Evolutionary conservation across 2,888 invertebrate species (phyloP).

Genomic region (Rhorus exstirpatorius): DNA sequence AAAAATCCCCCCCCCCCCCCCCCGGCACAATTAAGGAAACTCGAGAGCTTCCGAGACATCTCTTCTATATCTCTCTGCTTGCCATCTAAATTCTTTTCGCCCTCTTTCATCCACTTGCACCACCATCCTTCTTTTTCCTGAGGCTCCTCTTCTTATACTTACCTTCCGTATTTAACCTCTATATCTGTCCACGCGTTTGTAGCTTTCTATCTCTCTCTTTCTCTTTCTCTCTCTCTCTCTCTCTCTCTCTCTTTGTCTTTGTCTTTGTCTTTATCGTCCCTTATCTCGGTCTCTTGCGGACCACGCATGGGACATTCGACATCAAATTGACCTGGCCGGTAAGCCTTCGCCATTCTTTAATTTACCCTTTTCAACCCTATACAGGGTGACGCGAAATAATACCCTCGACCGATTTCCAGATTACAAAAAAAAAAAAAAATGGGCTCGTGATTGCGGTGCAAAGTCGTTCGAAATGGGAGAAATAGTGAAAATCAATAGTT

Average conservation of each 20-base stretch:
- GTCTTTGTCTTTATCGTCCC: background rate
- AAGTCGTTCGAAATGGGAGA: too few relatives aligned
- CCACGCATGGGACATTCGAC: too few relatives aligned
- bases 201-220: background rate
- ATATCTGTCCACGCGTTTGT: conserved; percentile 47
- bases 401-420: too few relatives aligned
- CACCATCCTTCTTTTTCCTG: conserved; percentile 22
- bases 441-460: too few relatives aligned
- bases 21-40: conserved; percentile 74
- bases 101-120: conserved; percentile 37
- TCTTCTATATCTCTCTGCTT: conserved; percentile 69
- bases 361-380: too few relatives aligned
- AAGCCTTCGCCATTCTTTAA: too few relatives aligned
- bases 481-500: too few relatives aligned
- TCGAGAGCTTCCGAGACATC: conserved; percentile 71
- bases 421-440: too few relatives aligned
- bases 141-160: conserved; percentile 9
- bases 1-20: too few relatives aligned
- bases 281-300: too few relatives aligned
- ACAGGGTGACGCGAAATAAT: too few relatives aligned
- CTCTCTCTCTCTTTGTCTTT: background rate
- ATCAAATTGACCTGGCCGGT: too few relatives aligned
- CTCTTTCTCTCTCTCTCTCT: conserved; percentile 12
- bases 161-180: conserved; percentile 50
- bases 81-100: conserved; percentile 68